These are phyloP conservation scores for Eristalis pertinax DNA, from an alignment of 2,888 invertebrate species.

Conservation along the genomic window DNA sequence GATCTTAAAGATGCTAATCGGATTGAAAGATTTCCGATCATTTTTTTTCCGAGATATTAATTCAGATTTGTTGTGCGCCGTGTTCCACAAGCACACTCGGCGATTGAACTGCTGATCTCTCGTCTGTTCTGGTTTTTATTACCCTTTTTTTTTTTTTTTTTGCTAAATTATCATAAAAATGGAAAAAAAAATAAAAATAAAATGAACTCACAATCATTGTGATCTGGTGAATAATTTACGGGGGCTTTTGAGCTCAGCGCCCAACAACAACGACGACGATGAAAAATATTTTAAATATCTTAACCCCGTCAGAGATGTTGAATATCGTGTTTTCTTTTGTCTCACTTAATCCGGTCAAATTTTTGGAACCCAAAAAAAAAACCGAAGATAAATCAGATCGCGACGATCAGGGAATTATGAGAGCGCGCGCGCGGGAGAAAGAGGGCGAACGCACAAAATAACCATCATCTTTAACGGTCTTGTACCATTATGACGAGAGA, in stretches of 20 bases:
- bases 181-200: not conserved
- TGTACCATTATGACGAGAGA: constrained; percentile 24
- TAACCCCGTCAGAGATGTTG: not conserved
- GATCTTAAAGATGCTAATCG: constrained; percentile 56
- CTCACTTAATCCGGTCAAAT: constrained; percentile 29
- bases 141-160: not conserved
- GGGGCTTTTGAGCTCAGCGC: not conserved
- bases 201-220: constrained; percentile 5
- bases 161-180: constrained; percentile 56
- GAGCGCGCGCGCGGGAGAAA: no score
- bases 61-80: constrained; percentile 13
- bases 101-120: no score
- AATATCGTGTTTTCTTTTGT: not conserved
- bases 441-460: constrained; percentile 5
- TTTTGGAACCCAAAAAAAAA: constrained; percentile 1
- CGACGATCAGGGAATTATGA: constrained; percentile 20
- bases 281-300: not conserved
- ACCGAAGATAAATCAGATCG: constrained; percentile 49
- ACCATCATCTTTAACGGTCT: constrained; percentile 37
- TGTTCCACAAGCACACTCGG: not conserved
- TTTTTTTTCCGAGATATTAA: constrained; percentile 47
- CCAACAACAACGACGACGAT: not conserved
- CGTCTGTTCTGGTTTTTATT: no score
- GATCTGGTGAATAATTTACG: constrained; percentile 52
- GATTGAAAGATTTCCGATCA: constrained; percentile 51